These are phyloP conservation scores for Anaspis maculata DNA, from an alignment of 2,888 invertebrate genomes.

Conservation along the genomic window DNA sequence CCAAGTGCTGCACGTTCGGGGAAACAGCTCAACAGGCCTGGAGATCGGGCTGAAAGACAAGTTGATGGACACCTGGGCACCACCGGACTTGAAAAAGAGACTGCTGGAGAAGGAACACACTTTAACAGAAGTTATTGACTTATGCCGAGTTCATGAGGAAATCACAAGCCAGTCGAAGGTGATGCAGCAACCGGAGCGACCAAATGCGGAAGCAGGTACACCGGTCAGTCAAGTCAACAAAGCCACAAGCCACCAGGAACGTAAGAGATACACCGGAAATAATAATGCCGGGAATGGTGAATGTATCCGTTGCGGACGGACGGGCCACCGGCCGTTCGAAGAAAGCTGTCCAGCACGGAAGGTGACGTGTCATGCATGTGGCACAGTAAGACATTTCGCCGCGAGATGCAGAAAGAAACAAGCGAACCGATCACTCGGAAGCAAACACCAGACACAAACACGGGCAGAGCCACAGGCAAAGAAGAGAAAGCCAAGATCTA, in stretches of 20 bases:
- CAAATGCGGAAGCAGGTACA: neutral
- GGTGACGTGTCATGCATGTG: constrained; percentile 13
- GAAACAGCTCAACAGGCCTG: constrained; percentile 16
- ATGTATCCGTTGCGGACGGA: neutral
- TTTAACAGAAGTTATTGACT: constrained; percentile 20
- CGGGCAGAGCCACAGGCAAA: neutral
- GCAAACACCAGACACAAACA: neutral
- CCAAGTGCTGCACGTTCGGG: constrained; percentile 27
- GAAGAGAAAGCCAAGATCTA: neutral
- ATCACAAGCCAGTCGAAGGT: constrained; percentile 1
- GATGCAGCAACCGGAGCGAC: neutral
- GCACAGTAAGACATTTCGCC: constrained; percentile 14
- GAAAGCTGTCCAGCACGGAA: constrained; percentile 11
- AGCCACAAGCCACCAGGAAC: neutral
- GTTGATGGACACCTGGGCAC: constrained; percentile 21
- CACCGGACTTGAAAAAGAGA: constrained; percentile 20
- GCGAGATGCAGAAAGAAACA: constrained; percentile 9
- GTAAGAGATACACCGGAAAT: too few relatives aligned
- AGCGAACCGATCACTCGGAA: neutral
- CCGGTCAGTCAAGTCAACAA: neutral
- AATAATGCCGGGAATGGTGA: too few relatives aligned
- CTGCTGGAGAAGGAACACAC: constrained; percentile 19
- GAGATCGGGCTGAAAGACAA: constrained; percentile 23
- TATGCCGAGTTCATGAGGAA: constrained; percentile 19
- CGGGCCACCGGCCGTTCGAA: constrained; percentile 10